Base-by-base conservation (phyloP, 2,888 invertebrate genomes). In the Lypha dubia region DNA sequence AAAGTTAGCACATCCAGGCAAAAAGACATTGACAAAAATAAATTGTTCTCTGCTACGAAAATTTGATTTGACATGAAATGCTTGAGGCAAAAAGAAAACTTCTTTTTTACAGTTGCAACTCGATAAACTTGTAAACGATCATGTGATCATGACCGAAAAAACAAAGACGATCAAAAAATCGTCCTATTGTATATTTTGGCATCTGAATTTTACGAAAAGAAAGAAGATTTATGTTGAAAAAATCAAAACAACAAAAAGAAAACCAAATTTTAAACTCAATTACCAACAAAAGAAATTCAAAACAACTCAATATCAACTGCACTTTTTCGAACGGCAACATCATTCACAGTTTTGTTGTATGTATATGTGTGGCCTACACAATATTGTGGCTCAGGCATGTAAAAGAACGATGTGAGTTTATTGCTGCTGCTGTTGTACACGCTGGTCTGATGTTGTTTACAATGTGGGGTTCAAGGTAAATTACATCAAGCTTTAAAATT, bases 401-500 rank as follows among this genome's bases (percentile, higher is more conserved):
- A 41, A 20, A 38, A 20, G 32, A 41, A 15, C 32, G 22, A 58
- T 65, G 53, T 60, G 41, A 68, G 24, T 38, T 22, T 73, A 24
- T 73, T 65, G 73, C 44, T 41, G 62, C 9, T 62, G 63, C 22
- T 60, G 3, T 53, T 41, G 3, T 7, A 3, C 28, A n/a, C 11
- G 24, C 35, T 32, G 17, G 53, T 22, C 53, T 35, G 58, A 22
- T 24, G 53, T 60, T 75, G 65, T 65, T 76, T 49, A 56, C 74
- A 68, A 77, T 46, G 28, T 67, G 81, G 35, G 77, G 74, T 86
- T 87, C 86, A 87, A 86, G 86, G 87, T 86, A 87, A 87, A 83
- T 87, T 84, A 71, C 81, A 65, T 67, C 75, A 79, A 79, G 44
- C 63, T 65, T 75, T 15, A 75, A 71, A 56, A 24, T 71, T 46